Evolutionary conservation across 2,797 vertebrate genomes (phyloP).

Genomic region (Hephaestus fuliginosus): DNA sequence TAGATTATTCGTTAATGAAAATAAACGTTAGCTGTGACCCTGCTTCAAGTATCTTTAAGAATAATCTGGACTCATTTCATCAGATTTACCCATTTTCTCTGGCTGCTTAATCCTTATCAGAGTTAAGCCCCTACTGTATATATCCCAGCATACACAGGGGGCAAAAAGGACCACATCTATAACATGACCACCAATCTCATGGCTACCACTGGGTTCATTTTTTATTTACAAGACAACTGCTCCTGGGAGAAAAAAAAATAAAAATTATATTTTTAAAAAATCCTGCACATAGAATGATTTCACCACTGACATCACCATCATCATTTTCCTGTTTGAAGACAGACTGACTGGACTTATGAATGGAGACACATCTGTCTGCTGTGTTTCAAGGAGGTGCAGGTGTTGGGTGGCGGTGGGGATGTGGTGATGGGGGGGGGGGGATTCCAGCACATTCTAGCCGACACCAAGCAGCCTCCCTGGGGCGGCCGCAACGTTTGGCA

Average conservation of each 20-base stretch:
- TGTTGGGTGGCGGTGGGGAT: slow-evolving; percentile 1
- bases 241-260: too few relatives aligned
- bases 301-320: not conserved
- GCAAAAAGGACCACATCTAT: slow-evolving; percentile 11
- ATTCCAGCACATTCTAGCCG: slow-evolving; percentile 67
- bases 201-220: not conserved
- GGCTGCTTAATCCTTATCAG: slow-evolving; percentile 39
- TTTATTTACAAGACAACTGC: slow-evolving; percentile 1
- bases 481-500: slow-evolving; percentile 54
- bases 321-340: not conserved
- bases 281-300: not conserved
- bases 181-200: slow-evolving; percentile 12
- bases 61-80: slow-evolving; percentile 12
- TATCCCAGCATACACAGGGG: slow-evolving; percentile 28
- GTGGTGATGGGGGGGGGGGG: not conserved
- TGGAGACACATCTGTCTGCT: slow-evolving; percentile 13
- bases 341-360: not conserved
- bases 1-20: not conserved
- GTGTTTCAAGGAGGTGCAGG: slow-evolving; percentile 13
- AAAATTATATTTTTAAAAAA: not conserved
- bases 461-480: slow-evolving; percentile 23
- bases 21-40: not conserved
- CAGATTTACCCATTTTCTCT: slow-evolving; percentile 5
- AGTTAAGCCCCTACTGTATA: slow-evolving; percentile 26
- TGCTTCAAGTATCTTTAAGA: not conserved